These are phyloP conservation scores for Poeciliopsis turneri DNA, from an alignment of 2,797 vertebrate genomes.

Conservation along the genomic window DNA sequence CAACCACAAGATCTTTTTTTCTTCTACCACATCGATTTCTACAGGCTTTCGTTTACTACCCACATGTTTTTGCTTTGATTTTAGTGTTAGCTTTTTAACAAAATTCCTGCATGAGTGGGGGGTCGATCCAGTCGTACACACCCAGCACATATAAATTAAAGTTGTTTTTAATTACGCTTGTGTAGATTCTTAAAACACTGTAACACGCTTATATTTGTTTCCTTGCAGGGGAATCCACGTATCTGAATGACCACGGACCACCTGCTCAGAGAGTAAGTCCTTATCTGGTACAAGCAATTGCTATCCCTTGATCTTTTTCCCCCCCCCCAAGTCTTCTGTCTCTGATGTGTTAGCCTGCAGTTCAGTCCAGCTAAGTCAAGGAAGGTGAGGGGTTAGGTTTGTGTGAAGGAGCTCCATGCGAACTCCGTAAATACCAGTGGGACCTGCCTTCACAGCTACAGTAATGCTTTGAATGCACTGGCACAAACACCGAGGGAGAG, in stretches of 20 bases:
- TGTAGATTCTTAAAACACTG: background rate
- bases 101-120: background rate
- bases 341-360: slow-evolving; percentile 46
- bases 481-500: slow-evolving; percentile 36
- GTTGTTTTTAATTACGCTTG: background rate
- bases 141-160: background rate
- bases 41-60: background rate
- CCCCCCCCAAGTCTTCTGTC: background rate
- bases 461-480: slow-evolving; percentile 62
- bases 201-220: slow-evolving; percentile 44
- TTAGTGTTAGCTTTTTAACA: background rate
- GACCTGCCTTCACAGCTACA: slow-evolving; percentile 61
- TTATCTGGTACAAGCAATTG: background rate
- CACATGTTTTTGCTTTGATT: background rate
- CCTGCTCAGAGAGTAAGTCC: slow-evolving; percentile 85
- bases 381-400: slow-evolving; percentile 61
- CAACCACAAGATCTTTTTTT: background rate
- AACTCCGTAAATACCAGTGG: slow-evolving; percentile 68
- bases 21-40: background rate
- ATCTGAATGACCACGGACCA: slow-evolving; percentile 90
- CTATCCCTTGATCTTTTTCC: background rate
- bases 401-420: slow-evolving; percentile 56
- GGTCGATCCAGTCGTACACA: background rate
- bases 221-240: slow-evolving; percentile 91
- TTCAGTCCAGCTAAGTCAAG: slow-evolving; percentile 43